These are phyloP conservation scores for Andricus curvator DNA, from an alignment of 2,888 invertebrate genomes.

Conservation along the genomic window DNA sequence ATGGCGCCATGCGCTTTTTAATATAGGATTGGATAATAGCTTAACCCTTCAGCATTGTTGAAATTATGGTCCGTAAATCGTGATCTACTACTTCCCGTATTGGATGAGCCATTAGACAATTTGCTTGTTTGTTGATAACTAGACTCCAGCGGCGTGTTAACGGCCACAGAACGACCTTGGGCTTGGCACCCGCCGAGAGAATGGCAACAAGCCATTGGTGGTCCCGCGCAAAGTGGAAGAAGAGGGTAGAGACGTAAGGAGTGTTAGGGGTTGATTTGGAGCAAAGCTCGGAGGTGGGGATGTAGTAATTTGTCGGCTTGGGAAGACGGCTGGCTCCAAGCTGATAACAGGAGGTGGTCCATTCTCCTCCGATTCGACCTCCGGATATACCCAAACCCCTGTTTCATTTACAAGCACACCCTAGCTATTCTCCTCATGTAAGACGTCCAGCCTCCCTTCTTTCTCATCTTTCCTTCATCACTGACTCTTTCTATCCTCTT, in stretches of 20 bases:
- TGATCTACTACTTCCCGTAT: not conserved
- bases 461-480: conserved; percentile 42
- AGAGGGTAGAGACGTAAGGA: conserved; percentile 42
- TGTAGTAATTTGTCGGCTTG: conserved; percentile 77
- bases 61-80: not conserved
- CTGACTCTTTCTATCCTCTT: conserved; percentile 37
- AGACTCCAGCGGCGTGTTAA: conserved; percentile 55
- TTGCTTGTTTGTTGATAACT: conserved; percentile 49
- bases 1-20: too few species aligned
- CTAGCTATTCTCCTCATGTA: conserved; percentile 62
- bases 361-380: conserved; percentile 73
- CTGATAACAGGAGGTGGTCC: conserved; percentile 77
- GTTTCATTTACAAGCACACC: conserved; percentile 56
- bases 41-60: not conserved
- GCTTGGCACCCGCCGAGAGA: conserved; percentile 52
- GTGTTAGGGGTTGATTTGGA: conserved; percentile 63
- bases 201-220: conserved; percentile 56
- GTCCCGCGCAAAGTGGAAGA: conserved; percentile 41
- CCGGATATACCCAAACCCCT: conserved; percentile 51
- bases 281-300: conserved; percentile 65
- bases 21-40: too few species aligned
- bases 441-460: conserved; percentile 60
- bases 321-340: conserved; percentile 73
- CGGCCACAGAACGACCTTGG: conserved; percentile 54
- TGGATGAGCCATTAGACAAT: conserved; percentile 21